Percentiles rank a stretch among this genome's conserved stretches.
phyloP scores from a whole-genome alignment of 64 coral and sea anemone genomes.

The Porites lutea region DNA sequence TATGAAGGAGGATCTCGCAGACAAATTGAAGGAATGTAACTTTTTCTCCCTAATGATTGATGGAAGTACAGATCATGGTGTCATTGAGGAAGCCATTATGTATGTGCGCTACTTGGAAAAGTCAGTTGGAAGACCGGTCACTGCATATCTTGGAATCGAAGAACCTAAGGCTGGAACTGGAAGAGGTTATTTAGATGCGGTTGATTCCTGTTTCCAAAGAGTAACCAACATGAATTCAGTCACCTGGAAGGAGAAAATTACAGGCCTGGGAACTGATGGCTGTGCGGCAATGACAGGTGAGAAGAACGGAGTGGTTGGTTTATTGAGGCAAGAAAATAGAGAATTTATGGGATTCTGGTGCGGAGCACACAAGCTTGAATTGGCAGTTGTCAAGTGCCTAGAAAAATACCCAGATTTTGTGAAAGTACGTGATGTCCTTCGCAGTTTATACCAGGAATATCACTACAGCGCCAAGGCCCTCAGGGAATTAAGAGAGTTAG shows the following conservation, averaged over 20 bases:
- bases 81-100: constrained; percentile 29
- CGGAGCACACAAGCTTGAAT: constrained; percentile 59
- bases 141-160: constrained; percentile 23
- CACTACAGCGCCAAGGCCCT: constrained; percentile 60
- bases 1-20: constrained; percentile 23
- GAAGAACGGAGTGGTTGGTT: constrained; percentile 43
- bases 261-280: constrained; percentile 52
- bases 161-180: constrained; percentile 21
- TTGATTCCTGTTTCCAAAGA: constrained; percentile 8
- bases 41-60: constrained; percentile 20
- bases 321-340: constrained; percentile 32
- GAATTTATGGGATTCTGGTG: constrained; percentile 43
- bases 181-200: constrained; percentile 8
- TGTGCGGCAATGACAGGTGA: constrained; percentile 41
- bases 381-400: constrained; percentile 45
- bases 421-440: constrained; percentile 34
- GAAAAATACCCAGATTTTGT: constrained; percentile 24
- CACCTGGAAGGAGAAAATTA: constrained; percentile 19
- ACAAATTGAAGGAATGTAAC: not conserved
- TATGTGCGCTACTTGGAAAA: constrained; percentile 33
- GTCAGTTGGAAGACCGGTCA: not conserved
- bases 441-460: constrained; percentile 53
- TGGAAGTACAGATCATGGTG: constrained; percentile 49
- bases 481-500: constrained; percentile 63
- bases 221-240: not conserved